Base-by-base conservation (phyloP, 2,888 invertebrate genomes). In the Brachynemurus nebulosus region DNA sequence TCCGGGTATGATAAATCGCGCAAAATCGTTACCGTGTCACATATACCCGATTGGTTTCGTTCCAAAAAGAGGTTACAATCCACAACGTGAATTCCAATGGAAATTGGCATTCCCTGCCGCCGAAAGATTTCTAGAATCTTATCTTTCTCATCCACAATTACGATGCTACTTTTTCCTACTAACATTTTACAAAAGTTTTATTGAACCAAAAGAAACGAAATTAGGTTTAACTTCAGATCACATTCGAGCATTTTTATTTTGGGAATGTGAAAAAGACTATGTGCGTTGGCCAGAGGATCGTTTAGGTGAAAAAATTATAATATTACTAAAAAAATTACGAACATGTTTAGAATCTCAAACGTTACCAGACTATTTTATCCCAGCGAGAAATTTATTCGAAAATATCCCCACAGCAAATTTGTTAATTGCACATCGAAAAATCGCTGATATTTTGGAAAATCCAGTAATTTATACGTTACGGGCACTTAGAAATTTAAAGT, bases 61-160 rank as follows among this genome's bases (percentile, higher is more conserved):
- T 37, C 72, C 76, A 4, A 79, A 78, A 55, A 67, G 72, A 43
- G 71, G 73, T 2, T 59, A 63, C 14, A 81, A 80, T 58, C 65
- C 70, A 1, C 70, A 75, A 23, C 71, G 74, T 40, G 71, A 76
- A 46, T 63, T 85, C 16, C 84, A 88, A 59, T 89, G 88, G 88
- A 79, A 78, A 60, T 68, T 86, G 2, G 71, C 73, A 33, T 88
- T 86, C 57, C 84, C 85, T 0, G 76, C 78, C 44, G 85, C 82
- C 0, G 86, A 86, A 59, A 70, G 77, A 18, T 82, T 76, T 56
- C 64, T 89, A 50, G 81, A 86, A 58, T 76, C 77, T 12, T 75
- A 76, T 51, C 68, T 86, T 57, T 74, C 76, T 1, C 76, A 76
- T 56, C 71, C 78, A 1, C 88, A 88, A 54, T 72, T 80, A 36